These are phyloP conservation scores for Drosophila incognita DNA, from an alignment of 2,888 invertebrate species.

Conservation along the genomic window DNA sequence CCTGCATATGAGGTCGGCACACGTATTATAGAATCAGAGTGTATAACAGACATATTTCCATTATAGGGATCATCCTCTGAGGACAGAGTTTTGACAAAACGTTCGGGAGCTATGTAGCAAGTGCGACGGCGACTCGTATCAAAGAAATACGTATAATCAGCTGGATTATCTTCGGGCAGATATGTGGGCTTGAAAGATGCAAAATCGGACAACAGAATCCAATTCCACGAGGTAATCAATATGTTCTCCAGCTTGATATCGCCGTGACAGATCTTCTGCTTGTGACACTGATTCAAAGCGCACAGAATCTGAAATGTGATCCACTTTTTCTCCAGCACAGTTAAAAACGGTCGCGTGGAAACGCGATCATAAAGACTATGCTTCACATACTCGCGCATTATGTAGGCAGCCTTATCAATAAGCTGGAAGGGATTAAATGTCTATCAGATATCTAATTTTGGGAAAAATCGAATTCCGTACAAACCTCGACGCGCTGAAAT, in stretches of 20 bases:
- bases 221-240: constrained; percentile 98
- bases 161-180: constrained; percentile 98
- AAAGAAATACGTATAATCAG: constrained; percentile 99
- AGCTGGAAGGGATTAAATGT: constrained; percentile 85
- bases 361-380: constrained; percentile 98
- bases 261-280: constrained; percentile 98
- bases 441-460: neutral
- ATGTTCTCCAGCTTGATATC: constrained; percentile 99
- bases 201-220: constrained; percentile 99
- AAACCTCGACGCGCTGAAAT: constrained; percentile 90
- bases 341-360: constrained; percentile 98
- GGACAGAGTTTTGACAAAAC: constrained; percentile 90
- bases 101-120: constrained; percentile 98
- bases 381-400: constrained; percentile 97
- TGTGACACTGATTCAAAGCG: constrained; percentile 97
- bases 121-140: constrained; percentile 96
- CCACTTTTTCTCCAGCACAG: constrained; percentile 98
- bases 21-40: constrained; percentile 85
- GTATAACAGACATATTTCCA: constrained; percentile 83
- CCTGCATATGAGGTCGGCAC: constrained; percentile 88
- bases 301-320: constrained; percentile 98
- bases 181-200: constrained; percentile 99
- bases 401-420: constrained; percentile 95
- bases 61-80: constrained; percentile 83
- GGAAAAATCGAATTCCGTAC: neutral